These are phyloP conservation scores for Caenorhabditis virilis DNA, from an alignment of 2,888 invertebrate genomes.

Conservation along the genomic window DNA sequence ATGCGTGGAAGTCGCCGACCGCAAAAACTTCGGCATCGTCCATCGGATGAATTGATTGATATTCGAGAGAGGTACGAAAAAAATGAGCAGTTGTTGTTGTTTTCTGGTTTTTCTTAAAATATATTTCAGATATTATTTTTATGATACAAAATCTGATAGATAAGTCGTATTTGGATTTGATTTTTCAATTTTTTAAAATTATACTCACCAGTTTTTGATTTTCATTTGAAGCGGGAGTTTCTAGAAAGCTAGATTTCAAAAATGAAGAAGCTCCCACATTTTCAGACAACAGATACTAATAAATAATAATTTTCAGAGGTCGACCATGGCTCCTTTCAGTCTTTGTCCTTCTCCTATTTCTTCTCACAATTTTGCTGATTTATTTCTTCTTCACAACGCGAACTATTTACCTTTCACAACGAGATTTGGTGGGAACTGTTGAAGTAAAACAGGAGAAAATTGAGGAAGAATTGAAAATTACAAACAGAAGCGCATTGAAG, in stretches of 20 bases:
- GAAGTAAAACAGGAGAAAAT: conserved; percentile 3
- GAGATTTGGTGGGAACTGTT: conserved; percentile 9
- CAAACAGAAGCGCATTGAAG: conserved; percentile 7
- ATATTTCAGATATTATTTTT: conserved; percentile 4
- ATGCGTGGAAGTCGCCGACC: background rate
- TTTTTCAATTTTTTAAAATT: conserved; percentile 6
- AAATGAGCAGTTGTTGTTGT: no score
- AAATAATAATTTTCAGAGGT: conserved; percentile 24
- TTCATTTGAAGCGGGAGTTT: no score
- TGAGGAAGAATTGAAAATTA: conserved; percentile 8
- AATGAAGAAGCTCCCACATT: no score
- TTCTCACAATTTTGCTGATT: conserved; percentile 29
- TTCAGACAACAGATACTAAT: background rate
- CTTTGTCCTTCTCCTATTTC: conserved; percentile 34
- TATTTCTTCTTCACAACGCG: conserved; percentile 36
- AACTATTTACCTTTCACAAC: conserved; percentile 28
- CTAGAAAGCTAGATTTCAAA: no score
- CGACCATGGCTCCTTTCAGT: conserved; percentile 46
- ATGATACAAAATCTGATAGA: conserved; percentile 3
- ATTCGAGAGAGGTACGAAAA: conserved; percentile 33
- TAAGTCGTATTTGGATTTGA: no score
- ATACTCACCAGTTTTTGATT: no score
- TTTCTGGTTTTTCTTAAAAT: conserved; percentile 13
- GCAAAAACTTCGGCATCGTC: conserved; percentile 34
- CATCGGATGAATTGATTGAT: conserved; percentile 37